Conservation (phyloP, 2,797 vertebrate species). For the Amblyopsis hoosieri region DNA sequence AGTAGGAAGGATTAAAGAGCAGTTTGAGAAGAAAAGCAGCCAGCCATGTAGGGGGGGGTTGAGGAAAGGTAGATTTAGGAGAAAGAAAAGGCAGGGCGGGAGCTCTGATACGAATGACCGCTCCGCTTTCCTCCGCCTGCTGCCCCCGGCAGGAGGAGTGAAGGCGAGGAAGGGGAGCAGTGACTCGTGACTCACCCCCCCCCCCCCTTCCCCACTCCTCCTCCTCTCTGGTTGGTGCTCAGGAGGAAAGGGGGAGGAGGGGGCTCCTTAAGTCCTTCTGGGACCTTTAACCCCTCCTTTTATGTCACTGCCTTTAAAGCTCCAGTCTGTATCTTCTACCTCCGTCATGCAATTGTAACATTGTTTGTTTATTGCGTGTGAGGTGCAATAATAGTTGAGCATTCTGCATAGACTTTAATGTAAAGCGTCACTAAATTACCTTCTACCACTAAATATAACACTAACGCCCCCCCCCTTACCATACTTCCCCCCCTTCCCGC, state of each 20-base stretch:
- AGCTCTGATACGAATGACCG: constrained; percentile 47
- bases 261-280: background rate
- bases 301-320: too few relatives aligned
- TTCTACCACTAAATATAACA: too few relatives aligned
- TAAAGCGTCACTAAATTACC: too few relatives aligned
- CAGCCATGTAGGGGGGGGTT: constrained; percentile 41
- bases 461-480: too few relatives aligned
- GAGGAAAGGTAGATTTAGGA: background rate
- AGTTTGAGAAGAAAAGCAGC: constrained; percentile 36
- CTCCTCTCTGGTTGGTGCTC: background rate
- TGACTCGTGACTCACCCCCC: constrained; percentile 50
- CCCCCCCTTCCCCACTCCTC: constrained; percentile 20
- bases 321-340: too few relatives aligned
- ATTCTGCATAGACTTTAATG: too few relatives aligned
- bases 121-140: constrained; percentile 35
- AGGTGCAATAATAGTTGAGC: too few relatives aligned
- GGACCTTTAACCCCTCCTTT: too few relatives aligned
- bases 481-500: too few relatives aligned
- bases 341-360: too few relatives aligned
- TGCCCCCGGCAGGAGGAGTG: background rate
- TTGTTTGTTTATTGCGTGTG: too few relatives aligned
- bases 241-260: background rate
- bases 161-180: background rate
- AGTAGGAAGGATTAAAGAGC: background rate
- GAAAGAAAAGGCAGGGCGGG: background rate